Base-by-base conservation (phyloP, 2,797 vertebrate species). In the Silurus aristotelis region DNA sequence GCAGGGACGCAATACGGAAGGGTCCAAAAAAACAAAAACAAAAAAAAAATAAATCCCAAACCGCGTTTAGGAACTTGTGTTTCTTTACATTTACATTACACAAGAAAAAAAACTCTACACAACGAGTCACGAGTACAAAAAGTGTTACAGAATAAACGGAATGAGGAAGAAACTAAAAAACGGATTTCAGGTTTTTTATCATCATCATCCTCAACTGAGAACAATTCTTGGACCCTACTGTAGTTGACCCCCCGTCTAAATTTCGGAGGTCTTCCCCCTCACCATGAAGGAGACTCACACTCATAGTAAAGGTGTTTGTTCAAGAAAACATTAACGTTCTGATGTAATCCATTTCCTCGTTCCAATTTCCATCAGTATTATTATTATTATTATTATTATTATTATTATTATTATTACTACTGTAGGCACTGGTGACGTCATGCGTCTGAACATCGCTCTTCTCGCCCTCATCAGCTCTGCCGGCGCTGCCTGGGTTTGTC, bases 281-380 rank as follows among this genome's bases (percentile, higher is more conserved):
- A 64, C 38, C 43, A 48, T 80, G 22, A 78, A 20, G 27, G 56
- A 20, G 38, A 22, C 75, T 38, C 60, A 56, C 75, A 61, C 56
- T 20, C 7, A 0, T 38, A 25, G 38, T 22, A 12, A 15, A 56
- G 10, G 5, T 14, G 38, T 14, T 64, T 17, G 38, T 80, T 80
- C 77, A 80, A 48, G 77, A 20, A 64, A 64, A 64, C 2, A 22
- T 80, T 64, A 80, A 25, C 2, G 60, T 25, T 25, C 38, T 80
- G 19, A 80, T 64, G 60, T 64, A 80, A 73, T 83, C 82, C 70
- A 83, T 83, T 43, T 60, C 68, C n/a, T 83, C 82, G 5, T 5
- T 64, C 82, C 82, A 83, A 10, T 46, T 61, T 13, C 25, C 81
- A 46, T 7, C 38, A 4, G 13, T 68, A 17, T 55, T 31, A n/a